Percentiles rank a stretch among this genome's conserved stretches.
These are phyloP conservation scores for Heliconius eleuchia DNA, from an alignment of 1,140 invertebrate species.

Conservation along the genomic window DNA sequence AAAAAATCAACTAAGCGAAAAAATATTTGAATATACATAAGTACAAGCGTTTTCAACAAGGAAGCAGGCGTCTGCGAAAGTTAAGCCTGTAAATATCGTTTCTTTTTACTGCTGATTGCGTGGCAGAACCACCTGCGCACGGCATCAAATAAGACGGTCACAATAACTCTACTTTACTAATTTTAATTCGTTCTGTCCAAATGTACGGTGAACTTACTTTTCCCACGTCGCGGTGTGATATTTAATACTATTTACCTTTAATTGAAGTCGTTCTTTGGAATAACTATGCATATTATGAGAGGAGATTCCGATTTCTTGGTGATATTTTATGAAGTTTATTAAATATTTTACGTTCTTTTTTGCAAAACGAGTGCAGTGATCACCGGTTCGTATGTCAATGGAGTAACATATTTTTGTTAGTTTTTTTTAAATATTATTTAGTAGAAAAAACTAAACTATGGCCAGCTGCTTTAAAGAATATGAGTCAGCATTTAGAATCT, in stretches of 20 bases:
- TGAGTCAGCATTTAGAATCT: no score
- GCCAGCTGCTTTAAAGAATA: no score
- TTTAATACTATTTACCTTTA: conserved; percentile 31
- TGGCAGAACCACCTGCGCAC: conserved; percentile 63
- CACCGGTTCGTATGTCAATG: background rate
- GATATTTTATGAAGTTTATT: background rate
- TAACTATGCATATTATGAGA: background rate
- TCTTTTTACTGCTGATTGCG: conserved; percentile 74
- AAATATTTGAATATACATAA: background rate
- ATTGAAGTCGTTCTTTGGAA: conserved; percentile 17
- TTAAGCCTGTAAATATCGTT: conserved; percentile 50
- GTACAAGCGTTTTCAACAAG: conserved; percentile 29
- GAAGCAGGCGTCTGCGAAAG: conserved; percentile 41
- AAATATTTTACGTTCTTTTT: background rate
- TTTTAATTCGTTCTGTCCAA: conserved; percentile 38
- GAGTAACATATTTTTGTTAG: no score
- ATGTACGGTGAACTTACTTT: conserved; percentile 22
- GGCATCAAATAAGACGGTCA: conserved; percentile 45
- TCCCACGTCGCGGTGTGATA: conserved; percentile 22
- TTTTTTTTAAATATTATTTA: no score
- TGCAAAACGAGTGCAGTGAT: background rate
- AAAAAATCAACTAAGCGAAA: background rate
- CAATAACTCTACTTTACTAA: conserved; percentile 41
- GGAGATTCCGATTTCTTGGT: background rate
- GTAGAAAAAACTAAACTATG: no score